Base-by-base conservation (phyloP, 2,888 invertebrate genomes). In the Dusona sp. region DNA sequence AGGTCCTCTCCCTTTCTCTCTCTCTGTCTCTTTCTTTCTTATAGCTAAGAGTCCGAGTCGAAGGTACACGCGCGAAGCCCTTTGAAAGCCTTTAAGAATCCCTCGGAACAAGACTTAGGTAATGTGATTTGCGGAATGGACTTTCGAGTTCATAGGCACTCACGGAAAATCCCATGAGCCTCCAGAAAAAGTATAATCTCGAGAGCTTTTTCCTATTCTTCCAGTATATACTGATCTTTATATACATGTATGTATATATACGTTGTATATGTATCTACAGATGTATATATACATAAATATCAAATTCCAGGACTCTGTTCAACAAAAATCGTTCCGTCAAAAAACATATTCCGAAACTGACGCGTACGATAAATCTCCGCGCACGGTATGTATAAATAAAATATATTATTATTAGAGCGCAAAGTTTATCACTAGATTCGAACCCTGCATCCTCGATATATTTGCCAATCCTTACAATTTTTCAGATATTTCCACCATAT, bases 81-180 rank as follows among this genome's bases (percentile, higher is more conserved):
- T 86, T 83, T 86, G 80, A 74, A 86, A 83, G 83, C 80, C 86
- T 83, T 83, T 79, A 81, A 84, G 83, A 74, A 86, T 73, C 78
- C 81, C 64, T 54, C 78, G 80, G 83, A 86, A 81, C 86, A 86
- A 86, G 83, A 86, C 86, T 84, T 81, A 74, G 86, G 86, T 86
- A 86, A 86, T 86, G 83, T 86, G 86, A 86, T 86, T 86, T 84
- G 83, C 83, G 78, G 83, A 86, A 86, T 86, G 86, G 83, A 86
- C 86, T 86, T 84, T 86, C 83, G 83, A 80, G 86, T 86, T 84
- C 86, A 81, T 80, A 74, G 86, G 77, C 83, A 86, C 83, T 83
- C 61, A 74, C 83, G 64, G 83, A 81, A 86, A 84, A 86, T 83
- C 83, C 83, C 80, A 78, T 83, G 86, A 86, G 83, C 83, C 80